Base-by-base conservation (phyloP, 1,140 invertebrate genomes). In the Brachionus rubens region DNA sequence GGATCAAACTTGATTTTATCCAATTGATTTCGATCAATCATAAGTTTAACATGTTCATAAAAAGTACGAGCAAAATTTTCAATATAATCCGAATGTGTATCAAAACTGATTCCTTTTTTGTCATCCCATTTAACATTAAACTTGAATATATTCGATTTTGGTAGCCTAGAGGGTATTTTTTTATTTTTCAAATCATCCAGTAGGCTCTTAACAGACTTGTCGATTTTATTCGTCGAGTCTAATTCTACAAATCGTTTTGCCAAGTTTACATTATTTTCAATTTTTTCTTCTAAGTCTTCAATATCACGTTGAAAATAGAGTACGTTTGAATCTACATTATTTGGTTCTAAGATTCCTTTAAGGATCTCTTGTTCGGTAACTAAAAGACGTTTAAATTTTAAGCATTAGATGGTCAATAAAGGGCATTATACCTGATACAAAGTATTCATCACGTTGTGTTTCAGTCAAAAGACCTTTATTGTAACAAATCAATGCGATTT, bases 331-430 rank as follows among this genome's bases (percentile, higher is more conserved):
- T 56, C 41, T 0, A 40, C 19, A 62, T 76, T 33, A 26, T 75
- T 75, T 2, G 68, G 47, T n/a, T 50, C 12, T n/a, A 75, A 50
- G 21, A 75, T 75, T 14, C 68, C 68, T 19, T 50, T 52, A 28
- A 40, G n/a, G 21, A 75, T 75, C 16, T 75, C 68, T 52, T 75
- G 21, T 56, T 75, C 68, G 6, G 68, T 75, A 10, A 75, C 68
- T 54, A 19, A n/a, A 59, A n/a, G 7, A 40, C 12, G n/a, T 40
- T 12, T 21, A 21, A 40, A 16, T 2, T 26, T 26, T 54, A 10
- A 54, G 28, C 26, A 54, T 24, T 54, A 1, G n/a, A 28, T n/a
- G 28, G 12, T 5, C 26, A 0, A 40, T 10, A 70, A 14, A 33
- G 26, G 14, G 7, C 21, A 40, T 33, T 41, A 33, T 65, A 67